phyloP scores from a whole-genome alignment of 1,140 invertebrate species.

The Bombus impatiens region DNA sequence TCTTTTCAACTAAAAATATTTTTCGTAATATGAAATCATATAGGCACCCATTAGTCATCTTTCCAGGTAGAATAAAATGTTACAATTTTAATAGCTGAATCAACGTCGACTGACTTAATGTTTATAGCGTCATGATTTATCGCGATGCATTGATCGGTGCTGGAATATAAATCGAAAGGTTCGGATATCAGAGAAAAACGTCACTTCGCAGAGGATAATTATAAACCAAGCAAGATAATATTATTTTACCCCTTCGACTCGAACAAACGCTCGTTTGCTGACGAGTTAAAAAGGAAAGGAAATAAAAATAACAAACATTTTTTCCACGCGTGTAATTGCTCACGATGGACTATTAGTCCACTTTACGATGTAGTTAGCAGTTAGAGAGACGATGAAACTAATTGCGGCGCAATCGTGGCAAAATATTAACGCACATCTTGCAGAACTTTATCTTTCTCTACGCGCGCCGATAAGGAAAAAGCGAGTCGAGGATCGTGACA shows the following conservation, averaged over 20 bases:
- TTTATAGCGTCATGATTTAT: not conserved
- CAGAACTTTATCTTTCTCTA: slow-evolving; percentile 34
- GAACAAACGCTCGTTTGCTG: not conserved
- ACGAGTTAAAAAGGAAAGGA: not conserved
- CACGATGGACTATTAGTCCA: not conserved
- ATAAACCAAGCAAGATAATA: slow-evolving; percentile 24
- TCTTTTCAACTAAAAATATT: not conserved
- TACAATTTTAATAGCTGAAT: not conserved
- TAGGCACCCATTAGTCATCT: not conserved
- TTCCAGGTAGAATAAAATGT: not conserved
- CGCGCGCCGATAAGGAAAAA: slow-evolving; percentile 1
- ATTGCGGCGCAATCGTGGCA: not conserved
- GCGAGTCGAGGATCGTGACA: slow-evolving; percentile 14
- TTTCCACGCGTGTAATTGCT: not conserved
- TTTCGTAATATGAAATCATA: not conserved
- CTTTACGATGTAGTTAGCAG: not conserved
- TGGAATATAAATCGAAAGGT: not conserved
- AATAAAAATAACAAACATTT: not conserved
- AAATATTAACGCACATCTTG: slow-evolving; percentile 32
- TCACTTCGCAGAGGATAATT: not conserved
- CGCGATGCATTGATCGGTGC: not conserved
- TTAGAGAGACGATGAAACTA: not conserved
- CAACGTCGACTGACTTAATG: not conserved
- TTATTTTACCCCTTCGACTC: not conserved
- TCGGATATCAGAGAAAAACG: no score